Base-by-base conservation (phyloP, 2,888 invertebrate genomes). In the Ellobium chinense region DNA sequence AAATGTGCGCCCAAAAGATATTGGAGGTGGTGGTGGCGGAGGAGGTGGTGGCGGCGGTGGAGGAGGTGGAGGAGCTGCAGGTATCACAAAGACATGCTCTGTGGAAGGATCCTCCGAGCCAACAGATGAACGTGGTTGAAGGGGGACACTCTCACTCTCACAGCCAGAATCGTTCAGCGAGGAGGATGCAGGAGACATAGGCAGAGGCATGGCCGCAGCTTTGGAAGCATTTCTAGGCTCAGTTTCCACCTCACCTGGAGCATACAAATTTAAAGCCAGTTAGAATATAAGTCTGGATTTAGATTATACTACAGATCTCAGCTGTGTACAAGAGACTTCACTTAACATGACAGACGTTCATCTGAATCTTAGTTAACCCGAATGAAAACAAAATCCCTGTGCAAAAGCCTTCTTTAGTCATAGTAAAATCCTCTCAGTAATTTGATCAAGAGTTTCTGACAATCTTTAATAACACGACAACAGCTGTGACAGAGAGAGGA, bases 1-100 rank as follows among this genome's bases (percentile, higher is more conserved):
- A 4, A 84, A 85, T 21, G 88, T 84, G 39, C 85, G 85, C 24
- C 85, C 85, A 27, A 83, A 84, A 21, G 87, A 83, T 37, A 86
- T 86, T 29, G 85, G 85, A 21, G 87, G 84, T 0, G 83, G 83
- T 14, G 84, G 83, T 14, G 86, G 82, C 21, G 83, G 81, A 18
- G 83, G 84, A 7, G 86, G 81, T 21, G 79, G 79, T 1, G 84
- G 83, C 21, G 83, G 84, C 3, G 83, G 79, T 24, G 83, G 83
- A 18, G 36, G 39, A 7, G 85, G 84, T 5, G 85, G 84, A 37
- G 85, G 83, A 18, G 84, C 85, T 1, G 87, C 86, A 24, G 84
- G 84, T 1, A 74, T 56, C 37, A 66, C 54, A 14, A 80, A 73
- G 9, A 60, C 56, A 54, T 68, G 36, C n/a, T 46, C 12, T 24